Evolutionary conservation across 2,888 invertebrate species (phyloP).

Genomic region (Galerucella nymphaeae): DNA sequence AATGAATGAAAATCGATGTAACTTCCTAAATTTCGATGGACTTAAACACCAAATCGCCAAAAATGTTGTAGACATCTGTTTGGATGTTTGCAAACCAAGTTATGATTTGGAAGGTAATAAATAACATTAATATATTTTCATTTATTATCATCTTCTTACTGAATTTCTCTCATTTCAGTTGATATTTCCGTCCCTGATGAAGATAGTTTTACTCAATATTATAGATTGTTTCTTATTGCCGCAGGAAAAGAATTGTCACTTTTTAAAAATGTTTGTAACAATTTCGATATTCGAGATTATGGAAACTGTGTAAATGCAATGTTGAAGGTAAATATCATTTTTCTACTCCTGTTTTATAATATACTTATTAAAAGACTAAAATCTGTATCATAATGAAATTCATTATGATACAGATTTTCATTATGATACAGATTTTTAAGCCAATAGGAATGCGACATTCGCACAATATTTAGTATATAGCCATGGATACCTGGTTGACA

Average conservation of each 20-base stretch:
- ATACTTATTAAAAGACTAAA: no score
- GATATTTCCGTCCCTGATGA: slow-evolving; percentile 35
- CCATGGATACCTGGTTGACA: no score
- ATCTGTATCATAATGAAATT: no score
- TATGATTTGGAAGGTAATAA: slow-evolving; percentile 39
- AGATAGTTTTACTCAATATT: slow-evolving; percentile 41
- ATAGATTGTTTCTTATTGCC: slow-evolving; percentile 40
- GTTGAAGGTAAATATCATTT: slow-evolving; percentile 29
- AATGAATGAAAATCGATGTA: slow-evolving; percentile 53
- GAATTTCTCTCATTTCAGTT: slow-evolving; percentile 32
- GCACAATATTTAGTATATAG: no score
- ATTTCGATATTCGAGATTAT: slow-evolving; percentile 48
- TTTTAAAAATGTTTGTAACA: slow-evolving; percentile 40
- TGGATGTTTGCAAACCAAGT: slow-evolving; percentile 31
- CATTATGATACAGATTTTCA: no score
- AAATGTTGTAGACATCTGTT: slow-evolving; percentile 46
- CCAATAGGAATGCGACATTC: no score
- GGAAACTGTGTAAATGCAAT: slow-evolving; percentile 45
- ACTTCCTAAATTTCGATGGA: slow-evolving; percentile 54
- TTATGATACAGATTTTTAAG: no score
- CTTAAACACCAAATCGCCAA: slow-evolving; percentile 52
- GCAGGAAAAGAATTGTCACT: slow-evolving; percentile 31
- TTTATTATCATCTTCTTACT: not conserved
- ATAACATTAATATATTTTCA: not conserved
- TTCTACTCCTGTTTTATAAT: no score